Evolutionary conservation across 23 tunicate genomes (phyloP), one percentile per base, ranked within the genome.

Genomic region (Trididemnum clinides): DNA sequence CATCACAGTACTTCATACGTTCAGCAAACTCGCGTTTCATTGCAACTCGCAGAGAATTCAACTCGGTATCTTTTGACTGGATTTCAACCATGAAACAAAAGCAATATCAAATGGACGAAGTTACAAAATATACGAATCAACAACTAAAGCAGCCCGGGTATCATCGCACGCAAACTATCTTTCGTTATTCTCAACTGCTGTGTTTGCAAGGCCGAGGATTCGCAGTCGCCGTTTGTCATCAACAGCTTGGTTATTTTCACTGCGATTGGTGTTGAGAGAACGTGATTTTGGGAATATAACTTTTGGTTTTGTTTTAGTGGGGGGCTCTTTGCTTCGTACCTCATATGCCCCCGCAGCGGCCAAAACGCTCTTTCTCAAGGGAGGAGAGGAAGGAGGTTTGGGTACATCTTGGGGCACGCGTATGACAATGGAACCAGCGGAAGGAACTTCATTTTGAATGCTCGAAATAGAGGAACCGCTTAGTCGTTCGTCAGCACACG

Each of bases 181-280:
- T n/a, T n/a, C n/a, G n/a, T n/a, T n/a, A n/a, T n/a, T n/a, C n/a
- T n/a, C n/a, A n/a, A n/a, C 22, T 12, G 20, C 66, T 10, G 66
- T 3, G 66, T n/a, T 66, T 7, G 87, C 34, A 58, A 88, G 83
- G 2, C 95, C 95, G 2, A 90, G 81, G 25, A 90, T 90, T 34
- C 95, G 85, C 1, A 89, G 76, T 28, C 89, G 76, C 19, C 95
- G 57, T 62, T 90, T 89, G 1, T 90, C 89, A 81, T 89, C 94
- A 23, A 34, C 35, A 15, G 87, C 15, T 26, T 49, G 57, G 15
- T 38, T 78, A 5, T 33, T 33, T 26, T 64, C 63, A 33, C 39
- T 58, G 28, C 20, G 39, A n/a, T 74, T 78, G 22, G 59, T 50
- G 71, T 65, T 66, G 19, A 72, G 31, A 12, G 82, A 77, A 0